phyloP scores from a whole-genome alignment of 2,888 invertebrate genomes.

The Empis stercorea region DNA sequence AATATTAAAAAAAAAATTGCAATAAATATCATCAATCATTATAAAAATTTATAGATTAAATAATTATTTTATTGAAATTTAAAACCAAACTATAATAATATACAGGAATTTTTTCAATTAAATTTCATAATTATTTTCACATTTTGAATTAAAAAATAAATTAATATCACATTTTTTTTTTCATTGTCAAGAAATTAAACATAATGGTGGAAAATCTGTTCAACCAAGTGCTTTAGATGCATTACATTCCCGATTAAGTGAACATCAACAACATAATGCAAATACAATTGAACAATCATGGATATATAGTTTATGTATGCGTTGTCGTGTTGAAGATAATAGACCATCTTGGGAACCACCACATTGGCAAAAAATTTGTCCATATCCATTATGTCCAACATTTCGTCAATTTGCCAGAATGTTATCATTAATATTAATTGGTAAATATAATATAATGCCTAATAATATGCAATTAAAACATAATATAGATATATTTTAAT shows the following conservation, averaged over 20 bases:
- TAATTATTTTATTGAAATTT: no score
- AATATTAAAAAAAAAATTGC: no score
- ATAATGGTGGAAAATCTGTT: constrained; percentile 14
- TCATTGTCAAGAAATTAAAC: constrained; percentile 29
- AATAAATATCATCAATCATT: no score
- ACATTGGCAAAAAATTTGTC: constrained; percentile 67
- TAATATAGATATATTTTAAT: no score
- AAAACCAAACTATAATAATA: no score
- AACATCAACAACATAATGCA: constrained; percentile 18
- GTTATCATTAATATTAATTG: constrained; percentile 57
- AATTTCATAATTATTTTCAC: no score
- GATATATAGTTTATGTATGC: constrained; percentile 69
- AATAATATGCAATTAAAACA: no score
- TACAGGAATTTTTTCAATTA: no score
- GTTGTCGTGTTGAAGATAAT: constrained; percentile 63
- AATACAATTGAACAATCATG: constrained; percentile 46
- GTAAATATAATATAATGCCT: constrained; percentile 31
- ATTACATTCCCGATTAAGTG: constrained; percentile 26
- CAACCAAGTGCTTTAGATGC: constrained; percentile 23
- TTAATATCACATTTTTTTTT: no score
- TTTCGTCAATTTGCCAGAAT: constrained; percentile 72
- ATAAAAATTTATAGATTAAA: no score
- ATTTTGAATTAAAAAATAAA: no score
- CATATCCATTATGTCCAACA: constrained; percentile 74
- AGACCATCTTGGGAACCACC: constrained; percentile 71